Evolutionary conservation across 2,888 invertebrate species (phyloP).

Genomic region (Leistus spinibarbis): DNA sequence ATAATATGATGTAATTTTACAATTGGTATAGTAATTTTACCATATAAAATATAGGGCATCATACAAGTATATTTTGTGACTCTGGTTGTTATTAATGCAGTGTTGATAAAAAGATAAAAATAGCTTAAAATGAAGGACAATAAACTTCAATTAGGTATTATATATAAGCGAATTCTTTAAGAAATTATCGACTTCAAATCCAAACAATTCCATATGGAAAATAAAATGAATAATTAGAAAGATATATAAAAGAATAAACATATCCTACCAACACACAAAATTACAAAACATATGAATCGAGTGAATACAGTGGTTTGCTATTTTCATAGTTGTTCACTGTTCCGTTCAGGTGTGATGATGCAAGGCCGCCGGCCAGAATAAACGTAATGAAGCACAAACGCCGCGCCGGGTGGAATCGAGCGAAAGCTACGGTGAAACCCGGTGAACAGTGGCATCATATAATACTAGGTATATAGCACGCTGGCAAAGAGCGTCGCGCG

Average conservation of each 20-base stretch:
- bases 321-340: background rate
- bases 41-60: too few species aligned
- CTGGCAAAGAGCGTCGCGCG: background rate
- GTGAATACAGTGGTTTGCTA: background rate
- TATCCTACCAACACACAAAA: background rate
- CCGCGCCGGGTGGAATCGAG: constrained; percentile 25
- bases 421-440: constrained; percentile 10
- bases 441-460: constrained; percentile 1
- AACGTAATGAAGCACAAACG: constrained; percentile 31
- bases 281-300: background rate
- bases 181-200: background rate
- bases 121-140: too few species aligned
- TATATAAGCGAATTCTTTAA: too few species aligned
- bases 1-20: too few species aligned
- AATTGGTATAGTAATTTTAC: too few species aligned
- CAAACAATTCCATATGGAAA: background rate
- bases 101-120: too few species aligned
- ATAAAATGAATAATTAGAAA: background rate
- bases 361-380: constrained; percentile 17
- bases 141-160: too few species aligned
- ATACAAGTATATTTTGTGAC: too few species aligned
- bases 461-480: background rate
- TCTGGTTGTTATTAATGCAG: too few species aligned
- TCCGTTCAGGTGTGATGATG: constrained; percentile 9
- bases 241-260: too few species aligned